Evolutionary conservation across 1,140 invertebrate species (phyloP), one percentile per base, ranked within the genome.

Genomic region (Tenebrio molitor): DNA sequence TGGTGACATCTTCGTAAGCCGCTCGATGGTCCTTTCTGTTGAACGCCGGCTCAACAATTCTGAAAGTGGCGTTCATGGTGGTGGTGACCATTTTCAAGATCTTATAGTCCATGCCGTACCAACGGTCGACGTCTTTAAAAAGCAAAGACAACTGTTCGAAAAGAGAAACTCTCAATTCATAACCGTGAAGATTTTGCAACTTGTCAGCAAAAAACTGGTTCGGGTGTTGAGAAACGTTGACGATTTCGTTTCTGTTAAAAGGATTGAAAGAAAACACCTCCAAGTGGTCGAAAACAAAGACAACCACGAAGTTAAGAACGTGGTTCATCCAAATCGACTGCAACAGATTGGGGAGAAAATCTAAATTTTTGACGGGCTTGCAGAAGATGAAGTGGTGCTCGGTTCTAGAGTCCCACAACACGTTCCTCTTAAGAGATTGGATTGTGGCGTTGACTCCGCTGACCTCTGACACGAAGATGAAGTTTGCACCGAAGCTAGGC

Each of bases 131-230:
- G 10, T n/a, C 14, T 3, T 34, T 17, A 16, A 25, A 4, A 5
- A 4, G 29, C 0, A 12, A 19, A 15, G 58, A 29, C 14, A 7
- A 0, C 2, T 63, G 10, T 1, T 34, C 29, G 19, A 33, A 65
- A 1, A 65, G 7, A 2, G 29, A 34, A 2, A 65, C 63, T 5
- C 17, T 36, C 14, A 65, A 65, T 16, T 41, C 15, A 19, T 65
- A 41, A 39, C 63, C 63, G 5, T 65, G 29, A 5, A 65, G 7
- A 41, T 65, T 65, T 15, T 14, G 7, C 15, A 65, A 39, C 16
- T 65, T 65, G 15, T 65, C 33, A 0, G 33, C 15, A 65, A 65
- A 65, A 14, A 36, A 12, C 5, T 29, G 6, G 12, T 36, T 7
- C 0, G 36, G n/a, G 15, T 39, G 3, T 1, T 15, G 23, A 7